Evolutionary conservation across 2,888 invertebrate species (phyloP).

Genomic region (Busseola fusca): DNA sequence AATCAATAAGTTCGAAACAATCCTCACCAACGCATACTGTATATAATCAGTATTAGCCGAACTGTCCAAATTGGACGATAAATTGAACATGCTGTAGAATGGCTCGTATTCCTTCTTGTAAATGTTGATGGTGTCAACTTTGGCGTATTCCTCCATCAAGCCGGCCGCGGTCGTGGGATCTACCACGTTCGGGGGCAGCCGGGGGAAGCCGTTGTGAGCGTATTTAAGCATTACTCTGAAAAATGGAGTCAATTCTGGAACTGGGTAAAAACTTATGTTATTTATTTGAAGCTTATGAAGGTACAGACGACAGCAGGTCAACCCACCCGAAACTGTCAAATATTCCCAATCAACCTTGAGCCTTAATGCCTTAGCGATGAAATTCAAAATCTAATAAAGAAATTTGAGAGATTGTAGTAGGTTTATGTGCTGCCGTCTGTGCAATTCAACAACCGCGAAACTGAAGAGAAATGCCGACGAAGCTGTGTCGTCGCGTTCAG

Average conservation of each 20-base stretch:
- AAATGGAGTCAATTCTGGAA: constrained; percentile 16
- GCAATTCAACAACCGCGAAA: too few relatives aligned
- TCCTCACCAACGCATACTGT: constrained; percentile 92
- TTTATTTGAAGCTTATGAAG: not conserved
- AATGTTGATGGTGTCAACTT: constrained; percentile 76
- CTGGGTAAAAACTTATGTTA: not conserved
- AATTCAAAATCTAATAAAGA: too few relatives aligned
- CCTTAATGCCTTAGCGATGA: too few relatives aligned
- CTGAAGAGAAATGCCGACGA: not conserved
- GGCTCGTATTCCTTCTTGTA: constrained; percentile 79
- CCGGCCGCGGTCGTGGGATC: constrained; percentile 69
- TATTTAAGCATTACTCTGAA: constrained; percentile 90
- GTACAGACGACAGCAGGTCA: too few relatives aligned
- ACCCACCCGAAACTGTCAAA: too few relatives aligned
- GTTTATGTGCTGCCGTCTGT: too few relatives aligned
- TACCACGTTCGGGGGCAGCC: not conserved
- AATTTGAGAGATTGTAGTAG: too few relatives aligned
- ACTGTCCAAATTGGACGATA: constrained; percentile 93
- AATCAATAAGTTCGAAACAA: not conserved
- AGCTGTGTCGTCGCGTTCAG: not conserved
- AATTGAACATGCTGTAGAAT: constrained; percentile 91
- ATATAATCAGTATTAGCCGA: constrained; percentile 90
- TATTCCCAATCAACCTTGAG: too few relatives aligned
- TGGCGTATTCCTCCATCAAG: constrained; percentile 75
- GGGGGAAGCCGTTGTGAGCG: constrained; percentile 74